phyloP scores from a whole-genome alignment of 53 echinoderm and acorn worm species.

The Luidia sarsii region DNA sequence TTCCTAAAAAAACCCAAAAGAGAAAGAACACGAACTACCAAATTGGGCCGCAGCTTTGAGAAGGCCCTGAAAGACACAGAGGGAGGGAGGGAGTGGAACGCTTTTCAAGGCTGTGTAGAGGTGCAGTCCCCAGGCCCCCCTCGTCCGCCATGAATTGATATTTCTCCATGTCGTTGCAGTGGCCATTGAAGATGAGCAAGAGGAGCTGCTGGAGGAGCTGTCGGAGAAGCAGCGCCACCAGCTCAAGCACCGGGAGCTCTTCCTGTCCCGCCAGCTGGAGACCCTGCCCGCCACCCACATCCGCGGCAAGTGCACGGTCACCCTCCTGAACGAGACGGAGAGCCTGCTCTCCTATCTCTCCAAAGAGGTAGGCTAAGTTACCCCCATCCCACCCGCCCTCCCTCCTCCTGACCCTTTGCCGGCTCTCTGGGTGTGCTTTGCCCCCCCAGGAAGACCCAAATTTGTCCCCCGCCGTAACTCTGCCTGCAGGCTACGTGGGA shows the following conservation, averaged over 20 bases:
- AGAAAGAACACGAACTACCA: too few relatives aligned
- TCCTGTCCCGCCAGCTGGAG: conserved; percentile 95
- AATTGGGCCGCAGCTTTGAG: too few relatives aligned
- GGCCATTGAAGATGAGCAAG: conserved; percentile 95
- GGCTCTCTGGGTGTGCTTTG: too few relatives aligned
- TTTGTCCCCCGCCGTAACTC: too few relatives aligned
- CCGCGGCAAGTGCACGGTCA: conserved; percentile 97
- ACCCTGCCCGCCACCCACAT: conserved; percentile 98
- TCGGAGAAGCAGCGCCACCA: conserved; percentile 98
- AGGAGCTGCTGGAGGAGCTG: conserved; percentile 89
- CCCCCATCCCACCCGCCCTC: too few relatives aligned
- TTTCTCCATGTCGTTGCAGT: conserved; percentile 57
- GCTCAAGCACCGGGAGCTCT: conserved; percentile 94
- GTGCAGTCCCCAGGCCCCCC: neutral
- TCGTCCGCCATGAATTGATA: conserved; percentile 15
- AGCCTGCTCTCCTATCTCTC: conserved; percentile 87
- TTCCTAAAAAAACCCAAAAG: too few relatives aligned
- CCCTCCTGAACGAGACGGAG: conserved; percentile 96
- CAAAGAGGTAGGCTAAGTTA: conserved; percentile 93
- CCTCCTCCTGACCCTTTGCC: too few relatives aligned
- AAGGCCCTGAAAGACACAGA: too few relatives aligned
- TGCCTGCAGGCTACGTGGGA: too few relatives aligned
- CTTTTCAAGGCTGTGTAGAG: too few relatives aligned
- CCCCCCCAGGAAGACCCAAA: too few relatives aligned
- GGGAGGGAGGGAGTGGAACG: too few relatives aligned